Evolutionary conservation across 1,140 invertebrate species (phyloP), one percentile per base, ranked within the genome.

Genomic region (Drosophila busckii): DNA sequence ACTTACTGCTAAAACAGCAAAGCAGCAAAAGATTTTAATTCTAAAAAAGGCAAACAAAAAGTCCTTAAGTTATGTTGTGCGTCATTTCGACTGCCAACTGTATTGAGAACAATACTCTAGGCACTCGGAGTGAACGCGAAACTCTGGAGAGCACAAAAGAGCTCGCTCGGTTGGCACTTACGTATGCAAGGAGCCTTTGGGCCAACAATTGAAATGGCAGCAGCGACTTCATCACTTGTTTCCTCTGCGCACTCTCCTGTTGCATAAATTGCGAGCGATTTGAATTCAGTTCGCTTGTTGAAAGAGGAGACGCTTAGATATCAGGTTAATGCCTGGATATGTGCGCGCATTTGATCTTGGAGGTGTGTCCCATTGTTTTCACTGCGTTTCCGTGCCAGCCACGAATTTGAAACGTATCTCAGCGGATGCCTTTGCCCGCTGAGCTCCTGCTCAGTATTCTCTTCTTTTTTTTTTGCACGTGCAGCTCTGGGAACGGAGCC

Each of bases 161-260:
- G 31, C 41, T 38, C 22, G 1, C 10, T n/a, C n/a, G n/a, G n/a
- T n/a, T 70, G 69, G 62, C 71, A 78, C 67, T 78, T 78, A n/a
- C n/a, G n/a, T n/a, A 80, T 78, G 67, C 73, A 71, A 78, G 46
- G 44, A 45, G 42, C 40, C 23, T 31, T 50, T 54, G 12, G 29
- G 49, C 29, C 58, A 71, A 70, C 64, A 68, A 66, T 63, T 59
- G 70, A 68, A 68, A 85, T 73, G 75, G 56, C 78, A 83, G 71
- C 83, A 85, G 63, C 83, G 83, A 85, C 83, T 85, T 85, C 83
- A 85, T 85, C 83, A 85, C 83, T 85, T 85, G 83, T 85, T 85
- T 83, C 68, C 68, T 64, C 55, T 82, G 53, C 48, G 41, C 20
- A 40, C 70, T 48, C 68, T 80, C 69, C 73, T 82, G 73, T 82